phyloP scores from a whole-genome alignment of 2,113 vertebrate species.

The Rhea pennata region DNA sequence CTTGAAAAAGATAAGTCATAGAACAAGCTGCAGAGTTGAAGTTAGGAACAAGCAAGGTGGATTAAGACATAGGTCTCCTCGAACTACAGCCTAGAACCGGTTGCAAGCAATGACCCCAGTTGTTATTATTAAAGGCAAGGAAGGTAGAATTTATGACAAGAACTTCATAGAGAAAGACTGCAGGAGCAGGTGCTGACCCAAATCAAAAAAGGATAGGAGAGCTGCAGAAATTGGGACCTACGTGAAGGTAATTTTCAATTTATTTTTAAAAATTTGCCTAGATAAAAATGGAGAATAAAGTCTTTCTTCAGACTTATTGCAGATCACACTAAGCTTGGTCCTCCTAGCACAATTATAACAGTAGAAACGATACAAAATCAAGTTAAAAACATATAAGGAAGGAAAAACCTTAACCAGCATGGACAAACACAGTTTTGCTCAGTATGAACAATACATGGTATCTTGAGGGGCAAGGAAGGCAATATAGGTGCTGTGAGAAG shows the following conservation, averaged over 20 bases:
- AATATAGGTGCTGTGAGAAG: not conserved
- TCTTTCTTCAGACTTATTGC: not conserved
- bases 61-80: not conserved
- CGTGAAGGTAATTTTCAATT: not conserved
- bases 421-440: not conserved
- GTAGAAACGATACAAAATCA: not conserved
- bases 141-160: not conserved
- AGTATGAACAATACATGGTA: not conserved
- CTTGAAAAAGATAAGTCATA: not conserved
- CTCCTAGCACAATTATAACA: not conserved
- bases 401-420: not conserved
- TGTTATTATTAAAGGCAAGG: not conserved
- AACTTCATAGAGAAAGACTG: not conserved
- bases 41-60: fast-evolving
- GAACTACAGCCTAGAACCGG: not conserved
- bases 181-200: not conserved
- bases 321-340: not conserved
- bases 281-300: not conserved
- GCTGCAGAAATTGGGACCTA: not conserved
- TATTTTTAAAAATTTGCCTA: not conserved
- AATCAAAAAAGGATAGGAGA: not conserved
- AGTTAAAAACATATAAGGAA: not conserved
- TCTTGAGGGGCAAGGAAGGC: not conserved
- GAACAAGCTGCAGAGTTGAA: not conserved
- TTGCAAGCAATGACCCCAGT: not conserved